These are phyloP conservation scores for Eleginops maclovinus DNA, from an alignment of 2,113 vertebrate species.

Conservation along the genomic window DNA sequence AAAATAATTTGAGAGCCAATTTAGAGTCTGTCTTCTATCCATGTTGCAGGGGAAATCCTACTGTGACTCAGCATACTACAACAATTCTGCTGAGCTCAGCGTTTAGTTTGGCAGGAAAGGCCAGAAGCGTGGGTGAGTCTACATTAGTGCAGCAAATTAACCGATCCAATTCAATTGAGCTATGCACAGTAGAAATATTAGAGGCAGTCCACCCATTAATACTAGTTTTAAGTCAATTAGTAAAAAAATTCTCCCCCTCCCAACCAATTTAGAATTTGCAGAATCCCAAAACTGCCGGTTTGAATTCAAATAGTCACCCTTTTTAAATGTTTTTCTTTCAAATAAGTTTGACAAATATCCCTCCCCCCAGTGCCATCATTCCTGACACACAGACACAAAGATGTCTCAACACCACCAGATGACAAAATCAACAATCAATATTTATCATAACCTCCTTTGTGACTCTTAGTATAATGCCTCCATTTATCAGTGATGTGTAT, in stretches of 20 bases:
- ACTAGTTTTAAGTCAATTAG: background rate
- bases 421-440: conserved; percentile 38
- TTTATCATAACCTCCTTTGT: conserved; percentile 51
- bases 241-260: background rate
- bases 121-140: conserved; percentile 34
- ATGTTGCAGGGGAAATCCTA: conserved; percentile 35
- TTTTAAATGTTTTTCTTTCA: background rate
- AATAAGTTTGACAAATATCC: conserved; percentile 28
- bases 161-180: conserved; percentile 32
- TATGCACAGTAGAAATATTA: conserved; percentile 27
- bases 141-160: conserved; percentile 47
- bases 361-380: conserved; percentile 15
- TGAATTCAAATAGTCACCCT: conserved; percentile 34
- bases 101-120: conserved; percentile 27
- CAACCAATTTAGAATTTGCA: conserved; percentile 7
- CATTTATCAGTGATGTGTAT: no score
- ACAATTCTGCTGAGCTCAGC: conserved; percentile 15
- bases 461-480: background rate
- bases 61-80: conserved; percentile 3
- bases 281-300: conserved; percentile 10
- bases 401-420: background rate
- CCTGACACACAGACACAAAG: conserved; percentile 18
- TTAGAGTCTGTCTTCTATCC: conserved; percentile 4
- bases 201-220: conserved; percentile 8
- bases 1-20: conserved; percentile 21